Base-by-base conservation (phyloP, 2,113 vertebrate species). In the Lamprologus tigripictilis region DNA sequence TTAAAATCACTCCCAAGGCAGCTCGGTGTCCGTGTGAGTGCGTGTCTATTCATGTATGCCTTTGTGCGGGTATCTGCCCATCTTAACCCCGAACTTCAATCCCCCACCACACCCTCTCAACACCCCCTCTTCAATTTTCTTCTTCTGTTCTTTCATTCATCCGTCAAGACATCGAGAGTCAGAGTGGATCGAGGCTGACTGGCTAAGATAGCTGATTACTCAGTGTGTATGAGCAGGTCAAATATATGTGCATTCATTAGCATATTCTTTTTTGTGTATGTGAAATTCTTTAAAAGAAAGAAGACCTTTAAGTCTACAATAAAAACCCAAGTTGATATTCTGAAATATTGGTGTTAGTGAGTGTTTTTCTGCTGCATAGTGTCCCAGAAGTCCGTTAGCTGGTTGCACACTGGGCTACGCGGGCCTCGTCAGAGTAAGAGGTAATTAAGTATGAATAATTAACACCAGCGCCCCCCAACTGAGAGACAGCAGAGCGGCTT, bases 371-470 rank as follows among this genome's bases (percentile, higher is more conserved):
- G 33, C 82, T 86, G 63, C 90, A 33, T 57, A 17, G 79, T 82
- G 73, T 90, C 93, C 88, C 91, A 91, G 91, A 95, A 88, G 86
- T 92, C 88, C 66, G 86, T 90, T 93, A 91, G 85, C 94, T 94
- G 87, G 87, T 93, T 95, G 92, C 91, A 95, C 80, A 80, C 92
- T 94, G 89, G 83, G 92, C 91, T 90, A 80, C 76, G 35, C 10
- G 19, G 81, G 91, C 42, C 88, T 90, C 80, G 90, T 94, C 91
- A 92, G 91, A 85, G 90, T 95, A 93, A 94, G 93, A 94, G 95
- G 95, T 96, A 96, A 97, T 96, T 96, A 96, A 96, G 93, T 95
- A 96, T 97, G 94, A 97, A 97, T 97, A 96, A 97, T 97, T 97
- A 97, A 96, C 92, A 94, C 89, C 88, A 83, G 89, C 76, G 66